A percentile compares a stretch with the other conserved stretches of the same genome.
Conservation (phyloP, 2,888 invertebrate genomes). For the Trichacis sp. region DNA sequence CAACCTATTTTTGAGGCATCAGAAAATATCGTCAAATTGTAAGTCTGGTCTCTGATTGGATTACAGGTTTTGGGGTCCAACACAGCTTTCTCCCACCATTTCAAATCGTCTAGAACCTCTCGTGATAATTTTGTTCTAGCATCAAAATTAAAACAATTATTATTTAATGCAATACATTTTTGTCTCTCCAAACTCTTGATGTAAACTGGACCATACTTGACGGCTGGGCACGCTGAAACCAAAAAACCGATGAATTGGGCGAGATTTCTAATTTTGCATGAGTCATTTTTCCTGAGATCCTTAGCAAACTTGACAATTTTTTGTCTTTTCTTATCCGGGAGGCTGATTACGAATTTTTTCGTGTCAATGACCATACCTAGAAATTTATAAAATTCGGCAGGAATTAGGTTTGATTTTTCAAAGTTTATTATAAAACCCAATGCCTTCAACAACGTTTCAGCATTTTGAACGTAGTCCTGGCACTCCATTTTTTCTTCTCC, state of each 20-base stretch:
- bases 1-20: slow-evolving; percentile 44
- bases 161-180: slow-evolving; percentile 15
- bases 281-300: not conserved
- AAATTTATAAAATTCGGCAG: slow-evolving; percentile 15
- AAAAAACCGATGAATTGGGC: slow-evolving; percentile 27
- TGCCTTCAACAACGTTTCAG: slow-evolving; percentile 7
- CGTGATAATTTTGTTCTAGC: slow-evolving; percentile 15
- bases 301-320: slow-evolving; percentile 6
- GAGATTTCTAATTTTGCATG: slow-evolving; percentile 23
- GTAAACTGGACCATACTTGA: slow-evolving; percentile 26
- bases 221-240: slow-evolving; percentile 25
- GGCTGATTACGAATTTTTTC: not conserved
- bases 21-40: slow-evolving; percentile 26
- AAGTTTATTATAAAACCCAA: slow-evolving; percentile 26
- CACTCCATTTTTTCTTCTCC: slow-evolving; percentile 11
- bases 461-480: slow-evolving; percentile 11
- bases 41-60: slow-evolving; percentile 14
- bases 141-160: slow-evolving; percentile 16
- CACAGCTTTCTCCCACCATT: slow-evolving; percentile 31
- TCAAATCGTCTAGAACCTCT: slow-evolving; percentile 12
- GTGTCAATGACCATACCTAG: slow-evolving; percentile 30
- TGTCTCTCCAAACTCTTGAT: slow-evolving; percentile 18
- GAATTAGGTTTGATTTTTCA: slow-evolving; percentile 19
- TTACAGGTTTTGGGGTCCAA: slow-evolving; percentile 5
- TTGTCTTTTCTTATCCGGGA: slow-evolving; percentile 16